phyloP scores from a whole-genome alignment of 2,888 invertebrate genomes.

The Morpho achilles region DNA sequence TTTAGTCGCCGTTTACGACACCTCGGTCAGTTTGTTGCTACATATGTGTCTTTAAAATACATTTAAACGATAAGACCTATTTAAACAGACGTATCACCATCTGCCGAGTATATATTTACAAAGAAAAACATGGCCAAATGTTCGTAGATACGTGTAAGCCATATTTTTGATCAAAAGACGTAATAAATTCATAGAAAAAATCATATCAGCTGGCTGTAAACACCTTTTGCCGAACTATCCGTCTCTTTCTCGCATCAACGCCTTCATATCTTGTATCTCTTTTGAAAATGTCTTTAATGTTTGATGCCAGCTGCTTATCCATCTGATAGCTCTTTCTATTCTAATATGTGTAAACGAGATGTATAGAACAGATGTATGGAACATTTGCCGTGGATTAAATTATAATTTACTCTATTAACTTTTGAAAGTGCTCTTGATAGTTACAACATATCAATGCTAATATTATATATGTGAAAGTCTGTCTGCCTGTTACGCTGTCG shows the following conservation, averaged over 20 bases:
- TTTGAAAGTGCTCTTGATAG: no score
- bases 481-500: no score
- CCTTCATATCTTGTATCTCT: conserved; percentile 18
- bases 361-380: conserved; percentile 20
- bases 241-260: conserved; percentile 18
- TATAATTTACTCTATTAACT: no score
- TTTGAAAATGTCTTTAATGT: conserved; percentile 13
- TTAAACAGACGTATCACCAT: not conserved
- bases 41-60: no score
- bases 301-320: conserved; percentile 19
- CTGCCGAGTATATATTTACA: not conserved
- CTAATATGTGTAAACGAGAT: conserved; percentile 17
- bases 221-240: conserved; percentile 22
- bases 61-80: no score
- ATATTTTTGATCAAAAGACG: conserved; percentile 5
- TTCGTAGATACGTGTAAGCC: not conserved
- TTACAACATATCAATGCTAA: no score
- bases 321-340: conserved; percentile 13
- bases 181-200: conserved; percentile 4
- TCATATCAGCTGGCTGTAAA: conserved; percentile 26
- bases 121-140: not conserved
- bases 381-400: conserved; percentile 16
- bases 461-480: no score
- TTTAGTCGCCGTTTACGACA: no score
- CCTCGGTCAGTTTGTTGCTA: no score